Conservation (phyloP, 64 coral and sea anemone genomes). For the Dendrophyllia cribrosa region DNA sequence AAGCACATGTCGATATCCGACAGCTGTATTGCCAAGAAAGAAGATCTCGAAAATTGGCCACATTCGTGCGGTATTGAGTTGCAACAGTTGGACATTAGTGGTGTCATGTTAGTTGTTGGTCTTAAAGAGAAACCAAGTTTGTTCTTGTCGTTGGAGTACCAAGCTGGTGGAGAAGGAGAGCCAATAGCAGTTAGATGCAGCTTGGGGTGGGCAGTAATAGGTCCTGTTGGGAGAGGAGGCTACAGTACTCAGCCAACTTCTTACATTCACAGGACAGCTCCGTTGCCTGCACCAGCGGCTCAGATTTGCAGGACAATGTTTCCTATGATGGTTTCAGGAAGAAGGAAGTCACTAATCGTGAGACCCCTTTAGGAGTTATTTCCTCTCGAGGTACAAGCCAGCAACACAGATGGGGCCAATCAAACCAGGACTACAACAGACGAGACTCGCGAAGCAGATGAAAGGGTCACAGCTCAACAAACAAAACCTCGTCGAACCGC, state of each 20-base stretch:
- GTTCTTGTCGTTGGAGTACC: slow-evolving; percentile 61
- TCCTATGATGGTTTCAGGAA: too few relatives aligned
- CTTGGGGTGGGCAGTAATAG: slow-evolving; percentile 52
- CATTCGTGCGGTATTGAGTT: slow-evolving; percentile 30
- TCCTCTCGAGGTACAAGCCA: too few relatives aligned
- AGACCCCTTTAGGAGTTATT: too few relatives aligned
- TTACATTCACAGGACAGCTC: too few relatives aligned
- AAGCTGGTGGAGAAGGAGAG: background rate
- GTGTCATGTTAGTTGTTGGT: slow-evolving; percentile 55
- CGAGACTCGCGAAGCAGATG: too few relatives aligned
- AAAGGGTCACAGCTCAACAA: background rate
- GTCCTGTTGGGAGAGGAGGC: background rate
- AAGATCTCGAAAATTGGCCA: slow-evolving; percentile 41
- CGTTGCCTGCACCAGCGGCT: too few relatives aligned
- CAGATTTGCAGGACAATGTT: too few relatives aligned
- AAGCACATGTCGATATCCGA: slow-evolving; percentile 27
- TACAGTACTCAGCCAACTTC: too few relatives aligned
- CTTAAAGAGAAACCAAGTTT: background rate
- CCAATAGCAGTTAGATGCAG: slow-evolving; percentile 67
- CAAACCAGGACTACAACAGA: too few relatives aligned
- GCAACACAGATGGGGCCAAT: too few relatives aligned
- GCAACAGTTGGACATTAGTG: background rate
- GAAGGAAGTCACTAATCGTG: too few relatives aligned
- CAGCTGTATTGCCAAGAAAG: slow-evolving; percentile 42
- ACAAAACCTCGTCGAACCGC: background rate